Evolutionary conservation across 2,113 vertebrate genomes (phyloP).

Genomic region (Oryzias celebensis): DNA sequence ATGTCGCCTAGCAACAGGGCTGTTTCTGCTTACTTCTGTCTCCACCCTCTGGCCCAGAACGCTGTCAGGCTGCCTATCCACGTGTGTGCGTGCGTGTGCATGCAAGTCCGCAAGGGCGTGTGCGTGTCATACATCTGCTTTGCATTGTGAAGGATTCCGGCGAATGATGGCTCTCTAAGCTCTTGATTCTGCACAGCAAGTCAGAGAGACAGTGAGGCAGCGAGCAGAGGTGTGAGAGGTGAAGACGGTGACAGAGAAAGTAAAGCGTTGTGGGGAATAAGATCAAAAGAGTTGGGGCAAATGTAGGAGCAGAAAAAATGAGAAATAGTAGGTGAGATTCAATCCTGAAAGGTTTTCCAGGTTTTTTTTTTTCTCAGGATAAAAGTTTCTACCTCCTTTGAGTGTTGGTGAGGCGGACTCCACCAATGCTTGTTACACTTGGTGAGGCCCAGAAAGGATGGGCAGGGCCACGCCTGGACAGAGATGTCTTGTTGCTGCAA

Average conservation of each 20-base stretch:
- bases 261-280: neutral
- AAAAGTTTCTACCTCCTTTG: constrained; percentile 40
- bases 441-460: constrained; percentile 49
- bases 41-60: constrained; percentile 67
- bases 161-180: constrained; percentile 51
- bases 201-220: constrained; percentile 26
- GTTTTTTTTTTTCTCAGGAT: constrained; percentile 24
- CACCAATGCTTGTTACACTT: constrained; percentile 34
- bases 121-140: constrained; percentile 71
- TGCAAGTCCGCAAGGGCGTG: constrained; percentile 30
- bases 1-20: constrained; percentile 62
- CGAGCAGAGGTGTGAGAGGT: constrained; percentile 25
- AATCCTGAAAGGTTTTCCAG: constrained; percentile 53
- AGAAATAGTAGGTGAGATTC: constrained; percentile 20
- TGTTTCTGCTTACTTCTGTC: constrained; percentile 73
- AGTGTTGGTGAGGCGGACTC: constrained; percentile 21
- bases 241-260: constrained; percentile 46
- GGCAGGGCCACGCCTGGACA: constrained; percentile 22
- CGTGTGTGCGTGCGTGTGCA: constrained; percentile 26
- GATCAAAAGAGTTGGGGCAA: constrained; percentile 37
- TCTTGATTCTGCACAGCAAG: constrained; percentile 47
- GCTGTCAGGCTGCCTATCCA: constrained; percentile 59
- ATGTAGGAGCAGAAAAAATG: constrained; percentile 17
- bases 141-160: constrained; percentile 58
- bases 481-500: constrained; percentile 5